phyloP scores from a whole-genome alignment of 2,888 invertebrate species.

The Tetrapedia diversipes region DNA sequence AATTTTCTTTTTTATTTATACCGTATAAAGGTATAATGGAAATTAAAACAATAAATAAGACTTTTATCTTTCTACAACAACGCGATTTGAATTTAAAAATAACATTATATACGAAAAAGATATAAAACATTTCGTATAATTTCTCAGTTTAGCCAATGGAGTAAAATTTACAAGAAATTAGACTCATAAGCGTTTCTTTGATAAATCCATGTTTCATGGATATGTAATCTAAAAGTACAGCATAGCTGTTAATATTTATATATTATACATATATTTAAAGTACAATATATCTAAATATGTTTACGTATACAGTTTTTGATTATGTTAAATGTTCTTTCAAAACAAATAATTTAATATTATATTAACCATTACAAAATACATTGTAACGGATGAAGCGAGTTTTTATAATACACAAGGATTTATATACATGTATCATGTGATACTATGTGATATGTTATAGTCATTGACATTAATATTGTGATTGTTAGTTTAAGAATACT shows the following conservation, averaged over 20 bases:
- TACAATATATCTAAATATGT: constrained; percentile 4
- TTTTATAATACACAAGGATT: constrained; percentile 19
- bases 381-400: constrained; percentile 17
- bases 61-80: neutral
- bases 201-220: constrained; percentile 38
- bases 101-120: neutral
- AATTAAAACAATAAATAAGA: neutral
- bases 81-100: constrained; percentile 1
- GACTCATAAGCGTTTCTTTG: constrained; percentile 46
- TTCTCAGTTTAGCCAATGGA: constrained; percentile 22
- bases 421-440: constrained; percentile 57
- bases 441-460: constrained; percentile 59
- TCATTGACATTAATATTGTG: constrained; percentile 22
- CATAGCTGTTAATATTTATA: constrained; percentile 30
- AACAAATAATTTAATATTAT: neutral
- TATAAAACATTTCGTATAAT: constrained; percentile 15
- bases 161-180: neutral
- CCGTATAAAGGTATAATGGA: neutral
- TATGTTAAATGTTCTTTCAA: constrained; percentile 5
- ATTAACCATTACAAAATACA: neutral
- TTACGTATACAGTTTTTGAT: constrained; percentile 16
- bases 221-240: constrained; percentile 20
- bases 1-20: constrained; percentile 1
- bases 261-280: constrained; percentile 8
- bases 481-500: constrained; percentile 36